phyloP scores from a whole-genome alignment of 2,113 vertebrate species.

The Thalassarche chlororhynchos region DNA sequence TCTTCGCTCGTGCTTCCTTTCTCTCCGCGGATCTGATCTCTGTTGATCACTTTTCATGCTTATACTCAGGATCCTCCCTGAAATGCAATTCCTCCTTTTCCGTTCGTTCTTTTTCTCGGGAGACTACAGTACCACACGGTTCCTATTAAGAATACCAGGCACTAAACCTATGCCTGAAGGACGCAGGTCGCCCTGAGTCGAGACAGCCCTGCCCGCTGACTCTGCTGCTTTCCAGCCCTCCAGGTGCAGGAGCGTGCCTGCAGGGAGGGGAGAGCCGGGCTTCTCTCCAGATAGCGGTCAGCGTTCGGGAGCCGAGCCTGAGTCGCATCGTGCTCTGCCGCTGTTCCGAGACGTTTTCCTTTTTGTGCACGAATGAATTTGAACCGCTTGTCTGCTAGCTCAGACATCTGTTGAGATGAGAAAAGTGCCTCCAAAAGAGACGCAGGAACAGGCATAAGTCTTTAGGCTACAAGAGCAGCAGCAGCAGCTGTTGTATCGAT shows the following conservation, averaged over 20 bases:
- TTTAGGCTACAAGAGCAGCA: not conserved
- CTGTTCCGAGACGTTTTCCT: not conserved
- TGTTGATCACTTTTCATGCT: not conserved
- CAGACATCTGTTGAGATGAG: not conserved
- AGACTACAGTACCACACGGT: not conserved
- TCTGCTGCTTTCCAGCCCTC: not conserved
- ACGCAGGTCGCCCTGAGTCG: fast-evolving
- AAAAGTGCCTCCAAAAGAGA: not conserved
- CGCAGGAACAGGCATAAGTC: not conserved
- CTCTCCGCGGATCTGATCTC: not conserved
- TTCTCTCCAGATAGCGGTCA: too few relatives aligned
- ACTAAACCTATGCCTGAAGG: fast-evolving
- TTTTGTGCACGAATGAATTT: too few relatives aligned
- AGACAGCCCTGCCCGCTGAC: not conserved
- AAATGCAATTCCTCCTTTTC: not conserved
- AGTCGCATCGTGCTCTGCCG: not conserved
- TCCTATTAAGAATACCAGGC: not conserved
- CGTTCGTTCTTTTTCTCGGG: not conserved
- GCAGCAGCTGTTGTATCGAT: not conserved
- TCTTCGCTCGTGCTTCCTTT: not conserved
- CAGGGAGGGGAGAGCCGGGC: not conserved
- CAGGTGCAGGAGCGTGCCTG: fast-evolving
- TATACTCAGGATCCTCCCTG: not conserved
- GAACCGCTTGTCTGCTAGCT: not conserved
- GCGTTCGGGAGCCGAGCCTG: not conserved